These are phyloP conservation scores for Chymomyza fuscimana DNA, from an alignment of 2,888 invertebrate genomes.

Conservation along the genomic window DNA sequence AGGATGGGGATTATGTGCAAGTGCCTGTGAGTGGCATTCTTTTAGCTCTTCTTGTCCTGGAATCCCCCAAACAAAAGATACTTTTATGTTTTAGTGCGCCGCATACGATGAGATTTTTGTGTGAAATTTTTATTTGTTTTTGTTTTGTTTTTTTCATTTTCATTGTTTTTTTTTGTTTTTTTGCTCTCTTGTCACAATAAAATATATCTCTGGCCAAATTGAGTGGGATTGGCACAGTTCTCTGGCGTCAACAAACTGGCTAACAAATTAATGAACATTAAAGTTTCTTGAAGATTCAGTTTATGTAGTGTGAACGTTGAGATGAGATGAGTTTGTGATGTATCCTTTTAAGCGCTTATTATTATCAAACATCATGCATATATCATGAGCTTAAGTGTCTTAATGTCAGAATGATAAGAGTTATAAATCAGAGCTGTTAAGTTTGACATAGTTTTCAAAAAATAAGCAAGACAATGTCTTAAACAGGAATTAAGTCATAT, in stretches of 20 bases:
- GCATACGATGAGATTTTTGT: not conserved
- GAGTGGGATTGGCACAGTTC: constrained; percentile 4
- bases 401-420: not conserved
- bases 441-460: not conserved
- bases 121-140: not conserved
- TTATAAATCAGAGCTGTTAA: not conserved
- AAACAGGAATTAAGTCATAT: too few species aligned
- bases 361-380: constrained; percentile 20
- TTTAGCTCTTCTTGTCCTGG: not conserved
- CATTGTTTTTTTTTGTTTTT: constrained; percentile 26
- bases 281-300: not conserved
- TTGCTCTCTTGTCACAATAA: not conserved
- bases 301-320: not conserved
- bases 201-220: not conserved
- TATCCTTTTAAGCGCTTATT: not conserved
- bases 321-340: not conserved
- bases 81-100: constrained; percentile 4
- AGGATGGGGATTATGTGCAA: constrained; percentile 4
- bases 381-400: constrained; percentile 27
- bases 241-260: constrained; percentile 17
- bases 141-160: constrained; percentile 12
- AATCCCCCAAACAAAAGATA: not conserved
- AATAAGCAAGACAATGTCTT: too few species aligned
- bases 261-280: constrained; percentile 46
- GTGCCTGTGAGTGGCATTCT: not conserved